phyloP scores from a whole-genome alignment of 2,797 vertebrate genomes.

The Acanthopagrus latus region DNA sequence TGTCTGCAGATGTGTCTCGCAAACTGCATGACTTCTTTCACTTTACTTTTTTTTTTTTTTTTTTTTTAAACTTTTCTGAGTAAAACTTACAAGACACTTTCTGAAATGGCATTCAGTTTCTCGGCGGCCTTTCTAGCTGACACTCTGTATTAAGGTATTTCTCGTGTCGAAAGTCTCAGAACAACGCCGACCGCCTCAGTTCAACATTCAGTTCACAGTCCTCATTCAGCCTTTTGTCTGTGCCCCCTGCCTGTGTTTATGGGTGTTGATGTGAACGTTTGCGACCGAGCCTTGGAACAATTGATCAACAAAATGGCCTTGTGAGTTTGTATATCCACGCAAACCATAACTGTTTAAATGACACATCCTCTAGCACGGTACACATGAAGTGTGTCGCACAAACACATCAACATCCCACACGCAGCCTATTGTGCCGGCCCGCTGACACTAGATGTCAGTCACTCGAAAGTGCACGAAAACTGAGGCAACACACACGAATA shows the following conservation, averaged over 20 bases:
- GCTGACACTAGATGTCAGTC: conserved; percentile 44
- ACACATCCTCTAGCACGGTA: conserved; percentile 76
- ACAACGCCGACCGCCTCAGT: conserved; percentile 8
- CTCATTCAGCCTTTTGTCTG: conserved; percentile 59
- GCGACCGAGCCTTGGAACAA: conserved; percentile 69
- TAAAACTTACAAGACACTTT: conserved; percentile 1
- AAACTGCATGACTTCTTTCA: background rate
- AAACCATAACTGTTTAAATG: conserved; percentile 81
- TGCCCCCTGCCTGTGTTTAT: conserved; percentile 78
- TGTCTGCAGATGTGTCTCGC: conserved; percentile 23
- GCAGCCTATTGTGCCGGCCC: conserved; percentile 51
- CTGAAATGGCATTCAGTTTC: background rate
- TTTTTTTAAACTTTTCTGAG: background rate
- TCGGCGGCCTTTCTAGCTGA: background rate
- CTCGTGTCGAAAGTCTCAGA: background rate
- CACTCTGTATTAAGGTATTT: conserved; percentile 5
- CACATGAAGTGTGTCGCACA: conserved; percentile 59
- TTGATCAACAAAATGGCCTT: conserved; percentile 66
- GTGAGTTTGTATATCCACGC: conserved; percentile 76
- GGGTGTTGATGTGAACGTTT: conserved; percentile 80
- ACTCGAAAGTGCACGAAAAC: conserved; percentile 30
- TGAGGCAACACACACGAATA: conserved; percentile 35
- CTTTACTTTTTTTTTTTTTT: background rate
- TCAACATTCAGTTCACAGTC: conserved; percentile 14
- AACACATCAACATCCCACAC: conserved; percentile 67